These are phyloP conservation scores for Pandion haliaetus DNA, from an alignment of 2,113 vertebrate species.

Conservation along the genomic window DNA sequence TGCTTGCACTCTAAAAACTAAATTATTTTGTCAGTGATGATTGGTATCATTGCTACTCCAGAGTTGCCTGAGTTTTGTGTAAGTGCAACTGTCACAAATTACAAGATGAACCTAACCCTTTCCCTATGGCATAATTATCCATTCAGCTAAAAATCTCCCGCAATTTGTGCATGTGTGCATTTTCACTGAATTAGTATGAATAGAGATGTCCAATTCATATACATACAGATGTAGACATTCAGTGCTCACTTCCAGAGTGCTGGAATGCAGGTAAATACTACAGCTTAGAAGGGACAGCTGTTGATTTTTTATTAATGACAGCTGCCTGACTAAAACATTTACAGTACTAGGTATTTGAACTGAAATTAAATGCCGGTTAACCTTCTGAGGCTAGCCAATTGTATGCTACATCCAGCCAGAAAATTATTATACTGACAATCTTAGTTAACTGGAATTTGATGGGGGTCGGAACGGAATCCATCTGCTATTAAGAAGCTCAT, in stretches of 20 bases:
- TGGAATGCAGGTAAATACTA: background rate
- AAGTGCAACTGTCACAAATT: background rate
- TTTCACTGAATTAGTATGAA: background rate
- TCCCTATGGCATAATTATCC: background rate
- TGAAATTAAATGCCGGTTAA: background rate
- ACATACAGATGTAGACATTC: background rate
- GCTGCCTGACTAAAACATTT: background rate
- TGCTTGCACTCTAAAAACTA: background rate
- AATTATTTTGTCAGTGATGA: background rate
- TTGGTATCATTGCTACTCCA: background rate
- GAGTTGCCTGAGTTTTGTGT: background rate
- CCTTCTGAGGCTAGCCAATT: background rate
- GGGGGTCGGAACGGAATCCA: background rate
- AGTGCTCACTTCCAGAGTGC: background rate
- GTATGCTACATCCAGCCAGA: background rate
- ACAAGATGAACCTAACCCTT: background rate
- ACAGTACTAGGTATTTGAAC: background rate
- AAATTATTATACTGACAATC: background rate
- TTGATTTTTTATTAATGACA: background rate
- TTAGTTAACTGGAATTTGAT: background rate
- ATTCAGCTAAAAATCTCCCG: background rate
- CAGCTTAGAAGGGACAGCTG: background rate
- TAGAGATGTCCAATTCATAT: background rate
- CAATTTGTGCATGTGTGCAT: background rate
- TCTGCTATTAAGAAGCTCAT: background rate